phyloP scores from a whole-genome alignment of 2,113 vertebrate species.

The Hemicordylus capensis region DNA sequence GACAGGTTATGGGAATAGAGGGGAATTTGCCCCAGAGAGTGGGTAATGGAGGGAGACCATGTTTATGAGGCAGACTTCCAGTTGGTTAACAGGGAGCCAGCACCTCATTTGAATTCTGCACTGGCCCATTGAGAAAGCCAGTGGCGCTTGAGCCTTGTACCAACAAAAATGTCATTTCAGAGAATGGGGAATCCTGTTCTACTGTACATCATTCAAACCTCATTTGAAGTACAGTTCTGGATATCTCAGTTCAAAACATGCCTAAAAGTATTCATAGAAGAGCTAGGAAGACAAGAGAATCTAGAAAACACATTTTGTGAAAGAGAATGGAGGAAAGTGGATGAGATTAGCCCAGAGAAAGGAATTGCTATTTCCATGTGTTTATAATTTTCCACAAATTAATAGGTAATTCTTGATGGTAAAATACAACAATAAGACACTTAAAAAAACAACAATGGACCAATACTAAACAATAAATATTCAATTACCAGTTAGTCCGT shows the following conservation, averaged over 20 bases:
- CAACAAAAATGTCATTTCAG: not conserved
- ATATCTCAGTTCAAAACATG: not conserved
- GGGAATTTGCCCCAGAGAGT: too few relatives aligned
- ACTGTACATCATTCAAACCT: not conserved
- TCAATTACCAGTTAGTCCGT: not conserved
- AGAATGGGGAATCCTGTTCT: not conserved
- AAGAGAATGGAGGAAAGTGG: not conserved
- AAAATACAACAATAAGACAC: not conserved
- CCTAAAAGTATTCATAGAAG: not conserved
- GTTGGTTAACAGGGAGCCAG: not conserved
- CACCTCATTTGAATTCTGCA: not conserved
- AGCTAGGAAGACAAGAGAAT: not conserved
- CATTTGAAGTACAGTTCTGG: not conserved
- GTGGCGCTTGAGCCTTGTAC: not conserved
- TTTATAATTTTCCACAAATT: too few relatives aligned
- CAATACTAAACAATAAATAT: too few relatives aligned
- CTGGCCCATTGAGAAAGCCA: not conserved
- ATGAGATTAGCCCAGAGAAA: not conserved
- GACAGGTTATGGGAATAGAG: not conserved
- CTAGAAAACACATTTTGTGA: not conserved
- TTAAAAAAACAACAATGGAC: not conserved
- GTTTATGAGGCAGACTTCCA: not conserved
- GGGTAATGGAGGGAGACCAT: not conserved
- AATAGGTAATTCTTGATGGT: too few relatives aligned
- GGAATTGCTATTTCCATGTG: too few relatives aligned